These are phyloP conservation scores for Jacana jacana DNA, from an alignment of 2,113 vertebrate genomes.

Conservation along the genomic window DNA sequence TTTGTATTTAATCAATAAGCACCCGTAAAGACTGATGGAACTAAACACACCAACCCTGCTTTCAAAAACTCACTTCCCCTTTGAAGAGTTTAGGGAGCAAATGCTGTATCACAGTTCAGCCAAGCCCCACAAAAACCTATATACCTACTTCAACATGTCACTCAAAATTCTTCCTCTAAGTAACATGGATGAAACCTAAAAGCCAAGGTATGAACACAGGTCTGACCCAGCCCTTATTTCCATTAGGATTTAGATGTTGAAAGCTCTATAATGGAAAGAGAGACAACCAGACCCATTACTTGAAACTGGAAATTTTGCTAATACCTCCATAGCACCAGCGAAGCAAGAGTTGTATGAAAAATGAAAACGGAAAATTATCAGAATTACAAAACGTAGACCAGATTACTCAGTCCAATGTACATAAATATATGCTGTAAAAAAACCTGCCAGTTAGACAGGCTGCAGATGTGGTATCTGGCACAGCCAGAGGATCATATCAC, in stretches of 20 bases:
- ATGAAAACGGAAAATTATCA: background rate
- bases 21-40: background rate
- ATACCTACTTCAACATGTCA: background rate
- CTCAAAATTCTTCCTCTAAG: background rate
- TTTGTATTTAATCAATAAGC: background rate
- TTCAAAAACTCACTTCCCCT: background rate
- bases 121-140: background rate
- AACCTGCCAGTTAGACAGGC: background rate
- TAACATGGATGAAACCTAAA: background rate
- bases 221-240: background rate
- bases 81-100: background rate
- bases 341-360: background rate
- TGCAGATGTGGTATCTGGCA: background rate
- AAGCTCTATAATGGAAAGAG: background rate
- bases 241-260: background rate
- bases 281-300: background rate
- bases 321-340: background rate
- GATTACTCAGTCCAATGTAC: background rate
- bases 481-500: background rate
- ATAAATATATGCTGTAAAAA: background rate
- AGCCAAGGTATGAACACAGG: background rate
- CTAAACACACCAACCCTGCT: background rate
- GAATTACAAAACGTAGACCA: background rate
- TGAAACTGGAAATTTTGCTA: background rate
- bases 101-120: background rate